Evolutionary conservation across 2,888 invertebrate genomes (phyloP).

Genomic region (Xanthorhoe designata): DNA sequence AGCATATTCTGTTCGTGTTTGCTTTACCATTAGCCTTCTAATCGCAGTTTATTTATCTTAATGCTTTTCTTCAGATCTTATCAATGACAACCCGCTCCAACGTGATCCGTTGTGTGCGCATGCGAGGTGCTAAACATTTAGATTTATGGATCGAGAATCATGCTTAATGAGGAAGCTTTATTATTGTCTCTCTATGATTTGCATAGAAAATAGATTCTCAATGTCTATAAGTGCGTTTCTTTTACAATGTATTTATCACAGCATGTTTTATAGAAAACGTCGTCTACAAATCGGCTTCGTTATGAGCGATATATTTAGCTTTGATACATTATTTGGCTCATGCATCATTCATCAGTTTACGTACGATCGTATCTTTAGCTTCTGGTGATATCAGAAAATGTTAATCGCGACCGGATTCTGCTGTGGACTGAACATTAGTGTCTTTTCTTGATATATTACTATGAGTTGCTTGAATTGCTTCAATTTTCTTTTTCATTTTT

Average conservation of each 20-base stretch:
- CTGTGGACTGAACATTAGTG: conserved; percentile 65
- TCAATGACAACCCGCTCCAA: conserved; percentile 42
- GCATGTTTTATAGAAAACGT: conserved; percentile 33
- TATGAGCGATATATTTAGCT: conserved; percentile 31
- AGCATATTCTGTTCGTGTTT: conserved; percentile 37
- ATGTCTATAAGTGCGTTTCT: conserved; percentile 47
- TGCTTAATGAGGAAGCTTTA: conserved; percentile 77
- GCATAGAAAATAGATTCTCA: conserved; percentile 66
- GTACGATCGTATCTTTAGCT: conserved; percentile 68
- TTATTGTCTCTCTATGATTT: conserved; percentile 67
- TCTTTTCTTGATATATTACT: conserved; percentile 70
- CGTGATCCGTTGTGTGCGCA: conserved; percentile 39
- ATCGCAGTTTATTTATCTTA: conserved; percentile 58
- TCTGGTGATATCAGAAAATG: conserved; percentile 78
- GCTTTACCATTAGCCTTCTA: conserved; percentile 42
- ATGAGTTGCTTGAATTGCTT: conserved; percentile 49
- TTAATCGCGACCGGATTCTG: conserved; percentile 71
- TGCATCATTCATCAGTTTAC: conserved; percentile 78
- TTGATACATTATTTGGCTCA: conserved; percentile 49
- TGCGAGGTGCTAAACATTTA: conserved; percentile 65
- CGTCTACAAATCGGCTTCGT: conserved; percentile 42
- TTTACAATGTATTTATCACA: conserved; percentile 39
- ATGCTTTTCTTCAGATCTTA: conserved; percentile 64
- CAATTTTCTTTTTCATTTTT: conserved; percentile 49
- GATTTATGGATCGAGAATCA: conserved; percentile 81